A percentile compares a stretch with the other conserved stretches of the same genome.
phyloP scores from a whole-genome alignment of 1,140 invertebrate species.

The Hycleus phaleratus region DNA sequence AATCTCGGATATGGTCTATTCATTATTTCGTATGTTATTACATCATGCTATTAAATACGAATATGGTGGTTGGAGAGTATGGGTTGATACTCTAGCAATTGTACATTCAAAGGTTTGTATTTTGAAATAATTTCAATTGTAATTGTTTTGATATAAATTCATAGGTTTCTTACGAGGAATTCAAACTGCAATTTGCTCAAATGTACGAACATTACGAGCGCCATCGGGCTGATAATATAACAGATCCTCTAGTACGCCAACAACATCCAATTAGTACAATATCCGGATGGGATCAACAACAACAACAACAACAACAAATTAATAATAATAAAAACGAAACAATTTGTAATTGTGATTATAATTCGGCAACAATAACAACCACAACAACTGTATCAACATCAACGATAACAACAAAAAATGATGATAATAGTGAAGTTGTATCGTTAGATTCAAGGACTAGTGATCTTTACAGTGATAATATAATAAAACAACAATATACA shows the following conservation, averaged over 20 bases:
- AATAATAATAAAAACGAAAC: slow-evolving; percentile 44
- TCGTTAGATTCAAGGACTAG: slow-evolving; percentile 47
- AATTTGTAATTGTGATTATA: slow-evolving; percentile 50
- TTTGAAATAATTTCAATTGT: not conserved
- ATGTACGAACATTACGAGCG: slow-evolving; percentile 97
- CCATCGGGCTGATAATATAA: slow-evolving; percentile 86
- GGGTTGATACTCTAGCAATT: slow-evolving; percentile 99
- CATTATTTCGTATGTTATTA: slow-evolving; percentile 91
- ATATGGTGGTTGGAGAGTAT: slow-evolving; percentile 99
- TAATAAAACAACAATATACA: slow-evolving; percentile 41
- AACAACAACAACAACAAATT: slow-evolving; percentile 42
- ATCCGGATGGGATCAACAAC: slow-evolving; percentile 78
- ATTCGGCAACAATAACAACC: slow-evolving; percentile 37
- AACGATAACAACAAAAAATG: slow-evolving; percentile 34
- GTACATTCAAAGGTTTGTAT: slow-evolving; percentile 86
- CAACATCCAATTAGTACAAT: slow-evolving; percentile 93
- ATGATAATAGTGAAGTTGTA: slow-evolving; percentile 44
- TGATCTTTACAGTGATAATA: slow-evolving; percentile 47
- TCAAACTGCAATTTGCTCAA: slow-evolving; percentile 89
- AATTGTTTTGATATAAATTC: not conserved
- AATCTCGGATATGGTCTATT: slow-evolving; percentile 97
- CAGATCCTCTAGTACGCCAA: slow-evolving; percentile 84
- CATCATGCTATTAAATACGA: slow-evolving; percentile 99
- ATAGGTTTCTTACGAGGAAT: slow-evolving; percentile 90
- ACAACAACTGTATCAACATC: too few relatives aligned